Conservation (phyloP, 1,140 invertebrate genomes). For the Trichonephila inaurata region DNA sequence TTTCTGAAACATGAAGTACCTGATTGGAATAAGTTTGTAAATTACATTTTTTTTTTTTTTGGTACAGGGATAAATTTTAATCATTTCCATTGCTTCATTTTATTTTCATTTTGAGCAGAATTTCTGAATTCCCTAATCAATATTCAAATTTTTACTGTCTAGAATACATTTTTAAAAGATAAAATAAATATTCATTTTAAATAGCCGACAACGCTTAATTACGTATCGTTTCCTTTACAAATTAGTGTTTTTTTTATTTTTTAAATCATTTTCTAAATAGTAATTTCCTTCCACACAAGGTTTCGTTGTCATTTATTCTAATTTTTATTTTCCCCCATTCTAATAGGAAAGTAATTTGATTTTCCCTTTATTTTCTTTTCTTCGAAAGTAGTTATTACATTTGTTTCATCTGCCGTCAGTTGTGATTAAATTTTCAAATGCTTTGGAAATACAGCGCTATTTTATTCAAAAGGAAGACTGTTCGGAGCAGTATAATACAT, state of each 20-base stretch:
- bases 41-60: no score
- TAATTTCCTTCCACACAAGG: not conserved
- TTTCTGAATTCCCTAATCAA: no score
- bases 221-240: not conserved
- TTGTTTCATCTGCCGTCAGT: not conserved
- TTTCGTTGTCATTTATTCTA: not conserved
- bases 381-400: not conserved
- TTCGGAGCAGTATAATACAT: not conserved
- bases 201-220: not conserved
- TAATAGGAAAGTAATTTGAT: no score
- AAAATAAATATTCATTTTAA: no score
- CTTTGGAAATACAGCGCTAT: not conserved
- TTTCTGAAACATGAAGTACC: no score
- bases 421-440: not conserved
- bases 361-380: not conserved
- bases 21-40: no score
- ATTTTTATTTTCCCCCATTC: no score
- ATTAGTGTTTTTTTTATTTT: slow-evolving; percentile 2
- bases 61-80: no score
- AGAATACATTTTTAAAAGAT: no score
- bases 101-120: no score
- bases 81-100: no score
- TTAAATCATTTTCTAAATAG: not conserved
- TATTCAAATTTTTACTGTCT: no score
- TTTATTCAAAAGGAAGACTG: not conserved